Evolutionary conservation across 2,888 invertebrate genomes (phyloP), one percentile per base, ranked within the genome.

Genomic region (Drosophila aldrichi): DNA sequence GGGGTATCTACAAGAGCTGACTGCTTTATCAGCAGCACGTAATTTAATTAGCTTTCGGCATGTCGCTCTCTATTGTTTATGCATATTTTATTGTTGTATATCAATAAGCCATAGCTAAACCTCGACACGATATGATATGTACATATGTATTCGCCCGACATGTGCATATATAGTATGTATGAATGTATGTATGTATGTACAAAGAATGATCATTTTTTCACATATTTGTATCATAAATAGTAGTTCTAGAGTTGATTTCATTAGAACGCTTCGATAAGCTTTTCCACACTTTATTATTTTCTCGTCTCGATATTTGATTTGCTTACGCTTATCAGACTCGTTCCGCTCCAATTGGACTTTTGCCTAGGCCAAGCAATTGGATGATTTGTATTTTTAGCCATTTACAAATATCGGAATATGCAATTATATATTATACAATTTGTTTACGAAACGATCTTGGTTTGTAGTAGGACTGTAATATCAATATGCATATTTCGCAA

Each of bases 311-410:
- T 60, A 44, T 49, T 73, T 59, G 56, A 38, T 41, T 22, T 18
- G 43, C 25, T 58, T 16, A 3, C 14, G 44, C 65, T 73, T 77
- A 75, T 75, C 78, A 38, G 41, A 49, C 36, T 20, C 10, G 40
- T 61, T 57, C 22, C 20, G 25, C 22, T 44, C 22, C 36, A 56
- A 56, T 57, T 74, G 68, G 41, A 34, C 29, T 46, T 58, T 38
- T 41, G 38, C 22, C 43, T 41, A 25, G 36, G 29, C 38, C 18
- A 46, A 22, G 16, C 16, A 41, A 10, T 22, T 32, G 16, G 38
- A 57, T 41, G 51, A 20, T 36, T 51, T 43, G 20, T 58, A 58
- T 40, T 58, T 57, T 20, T 43, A 49, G 46, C 20, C 29, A 38
- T 38, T 58, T 38, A 51, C n/a, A 22, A 52, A 22, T 38, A 16